Percentiles rank a stretch among this genome's conserved stretches.
phyloP scores from a whole-genome alignment of 2,113 vertebrate genomes.

The Anhinga rufa region DNA sequence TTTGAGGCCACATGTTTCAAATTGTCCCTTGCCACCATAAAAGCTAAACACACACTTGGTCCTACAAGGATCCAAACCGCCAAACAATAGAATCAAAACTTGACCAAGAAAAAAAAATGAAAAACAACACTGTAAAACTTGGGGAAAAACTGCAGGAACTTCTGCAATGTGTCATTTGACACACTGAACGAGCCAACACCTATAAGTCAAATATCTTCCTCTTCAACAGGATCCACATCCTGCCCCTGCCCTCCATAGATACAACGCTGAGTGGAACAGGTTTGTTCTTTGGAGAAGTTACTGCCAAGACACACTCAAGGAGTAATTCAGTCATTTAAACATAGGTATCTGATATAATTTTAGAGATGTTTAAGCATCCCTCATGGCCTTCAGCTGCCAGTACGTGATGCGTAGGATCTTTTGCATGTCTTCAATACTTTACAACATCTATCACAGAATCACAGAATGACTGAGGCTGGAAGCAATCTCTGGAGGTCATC shows the following conservation, averaged over 20 bases:
- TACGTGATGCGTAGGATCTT: neutral
- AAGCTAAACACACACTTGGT: neutral
- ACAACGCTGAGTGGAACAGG: neutral
- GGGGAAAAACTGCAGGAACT: neutral
- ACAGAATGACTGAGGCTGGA: neutral
- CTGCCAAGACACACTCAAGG: neutral
- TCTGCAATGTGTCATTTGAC: neutral
- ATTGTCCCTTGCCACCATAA: neutral
- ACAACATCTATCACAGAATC: neutral
- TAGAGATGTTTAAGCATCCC: neutral
- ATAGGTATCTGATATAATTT: neutral
- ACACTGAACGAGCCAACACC: neutral
- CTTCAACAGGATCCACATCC: constrained; percentile 34
- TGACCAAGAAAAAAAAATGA: neutral
- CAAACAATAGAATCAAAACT: neutral
- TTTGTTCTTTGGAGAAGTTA: neutral
- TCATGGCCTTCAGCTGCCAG: neutral
- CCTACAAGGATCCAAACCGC: neutral
- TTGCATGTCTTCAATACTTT: neutral
- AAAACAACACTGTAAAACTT: neutral
- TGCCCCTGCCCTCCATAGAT: neutral
- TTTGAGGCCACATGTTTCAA: neutral
- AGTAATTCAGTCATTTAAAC: neutral
- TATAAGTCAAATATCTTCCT: neutral
- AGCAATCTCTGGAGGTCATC: neutral